Evolutionary conservation across 2,113 vertebrate genomes (phyloP).

Genomic region (Orthochromis malagaraziensis): DNA sequence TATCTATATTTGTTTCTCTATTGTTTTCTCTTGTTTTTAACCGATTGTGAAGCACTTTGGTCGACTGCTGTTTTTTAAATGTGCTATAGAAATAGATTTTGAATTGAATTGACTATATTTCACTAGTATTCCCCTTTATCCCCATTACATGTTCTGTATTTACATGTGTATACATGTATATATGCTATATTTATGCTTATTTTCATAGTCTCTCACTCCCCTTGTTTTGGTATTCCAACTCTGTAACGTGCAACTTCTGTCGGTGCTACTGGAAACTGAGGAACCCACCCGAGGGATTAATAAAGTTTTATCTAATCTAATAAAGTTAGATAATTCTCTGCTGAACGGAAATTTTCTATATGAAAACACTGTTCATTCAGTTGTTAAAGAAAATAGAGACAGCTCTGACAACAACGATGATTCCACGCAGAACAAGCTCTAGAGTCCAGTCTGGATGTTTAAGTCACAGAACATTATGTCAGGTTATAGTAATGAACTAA

Average conservation of each 20-base stretch:
- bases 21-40: neutral
- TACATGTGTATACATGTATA: neutral
- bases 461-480: neutral
- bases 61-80: neutral
- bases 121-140: neutral
- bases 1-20: neutral
- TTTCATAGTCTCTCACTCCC: neutral
- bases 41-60: neutral
- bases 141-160: neutral
- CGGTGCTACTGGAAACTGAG: neutral
- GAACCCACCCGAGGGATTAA: fast-evolving
- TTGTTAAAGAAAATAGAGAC: neutral
- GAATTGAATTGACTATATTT: neutral
- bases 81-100: neutral
- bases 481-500: fast-evolving
- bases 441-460: neutral
- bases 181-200: neutral
- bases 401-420: neutral
- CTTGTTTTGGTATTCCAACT: neutral
- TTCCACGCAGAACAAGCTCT: fast-evolving
- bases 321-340: neutral
- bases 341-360: fast-evolving
- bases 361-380: fast-evolving
- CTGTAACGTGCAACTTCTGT: too few species aligned
- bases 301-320: neutral